Evolutionary conservation across 1,140 invertebrate species (phyloP), one percentile per base, ranked within the genome.

Genomic region (Drosophila tsacasi): DNA sequence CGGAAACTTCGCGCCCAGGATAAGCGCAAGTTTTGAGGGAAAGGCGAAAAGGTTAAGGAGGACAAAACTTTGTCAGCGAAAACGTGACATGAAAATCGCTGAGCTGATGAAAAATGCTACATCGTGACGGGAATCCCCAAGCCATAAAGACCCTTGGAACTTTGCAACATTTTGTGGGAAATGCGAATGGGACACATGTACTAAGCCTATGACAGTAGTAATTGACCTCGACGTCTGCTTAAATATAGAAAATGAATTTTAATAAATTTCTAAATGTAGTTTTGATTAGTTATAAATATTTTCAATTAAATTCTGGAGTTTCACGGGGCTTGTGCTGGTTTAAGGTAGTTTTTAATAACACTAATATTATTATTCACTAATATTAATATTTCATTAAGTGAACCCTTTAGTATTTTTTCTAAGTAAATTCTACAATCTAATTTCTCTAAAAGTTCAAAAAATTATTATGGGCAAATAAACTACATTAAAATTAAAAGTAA

Each of bases 1-100:
- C 66, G 76, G 40, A 79, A 78, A 79, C 44, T 79, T 79, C 60
- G 66, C 76, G 76, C 67, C 59, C 59, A 64, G 76, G 76, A 65
- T 61, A 65, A 79, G 65, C 49, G 27, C 58, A 62, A 58, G 52
- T 60, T 67, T 61, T 63, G 44, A 66, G 61, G 46, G 30, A 32
- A 37, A 66, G 42, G 52, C 54, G 19, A 55, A 40, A 55, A 39
- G 61, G 72, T 44, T 46, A 19, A 46, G 47, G 73, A 54, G 54
- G 25, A 44, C 40, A 54, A 79, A 79, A 79, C 76, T 79, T 79
- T 79, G 76, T 79, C 76, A 79, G 75, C 75, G 63, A 60, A 67
- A 81, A 81, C 79, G 79, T 81, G 79, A 81, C 79, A 76, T 81
- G 79, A 81, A 81, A 81, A 81, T 81, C 79, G 78, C 79, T 81